Evolutionary conservation across 1,140 invertebrate genomes (phyloP).

Genomic region (Phymorhynchus buccinoides): DNA sequence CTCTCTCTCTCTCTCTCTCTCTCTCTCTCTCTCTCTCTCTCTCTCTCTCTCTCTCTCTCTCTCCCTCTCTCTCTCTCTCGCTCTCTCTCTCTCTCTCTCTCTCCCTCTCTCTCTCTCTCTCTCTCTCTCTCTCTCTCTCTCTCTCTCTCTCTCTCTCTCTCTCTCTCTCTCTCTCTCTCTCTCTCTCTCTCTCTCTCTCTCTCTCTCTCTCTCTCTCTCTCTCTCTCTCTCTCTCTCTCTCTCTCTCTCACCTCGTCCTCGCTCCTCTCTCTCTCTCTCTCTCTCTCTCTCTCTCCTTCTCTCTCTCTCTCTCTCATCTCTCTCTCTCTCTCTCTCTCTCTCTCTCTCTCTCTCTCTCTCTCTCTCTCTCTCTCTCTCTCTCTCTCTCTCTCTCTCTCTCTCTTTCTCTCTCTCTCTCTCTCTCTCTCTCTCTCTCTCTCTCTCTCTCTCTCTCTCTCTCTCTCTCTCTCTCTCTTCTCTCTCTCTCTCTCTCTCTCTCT

Average conservation of each 20-base stretch:
- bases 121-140: slow-evolving; percentile 25
- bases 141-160: background rate
- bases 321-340: background rate
- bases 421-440: too few relatives aligned
- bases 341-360: too few relatives aligned
- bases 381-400: background rate
- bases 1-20: background rate
- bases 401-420: too few relatives aligned
- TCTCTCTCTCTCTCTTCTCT: too few relatives aligned
- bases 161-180: background rate
- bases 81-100: too few relatives aligned
- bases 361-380: too few relatives aligned
- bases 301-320: too few relatives aligned
- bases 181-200: background rate
- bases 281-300: background rate
- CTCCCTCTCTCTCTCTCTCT: background rate
- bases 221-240: slow-evolving; percentile 17
- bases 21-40: slow-evolving; percentile 17
- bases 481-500: too few relatives aligned
- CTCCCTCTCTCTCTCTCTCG: too few relatives aligned
- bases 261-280: too few relatives aligned
- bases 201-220: slow-evolving; percentile 31
- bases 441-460: too few relatives aligned
- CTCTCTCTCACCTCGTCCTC: background rate
- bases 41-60: background rate